These are phyloP conservation scores for Spea multiplicata DNA, from an alignment of 2,113 vertebrate species.

Conservation along the genomic window DNA sequence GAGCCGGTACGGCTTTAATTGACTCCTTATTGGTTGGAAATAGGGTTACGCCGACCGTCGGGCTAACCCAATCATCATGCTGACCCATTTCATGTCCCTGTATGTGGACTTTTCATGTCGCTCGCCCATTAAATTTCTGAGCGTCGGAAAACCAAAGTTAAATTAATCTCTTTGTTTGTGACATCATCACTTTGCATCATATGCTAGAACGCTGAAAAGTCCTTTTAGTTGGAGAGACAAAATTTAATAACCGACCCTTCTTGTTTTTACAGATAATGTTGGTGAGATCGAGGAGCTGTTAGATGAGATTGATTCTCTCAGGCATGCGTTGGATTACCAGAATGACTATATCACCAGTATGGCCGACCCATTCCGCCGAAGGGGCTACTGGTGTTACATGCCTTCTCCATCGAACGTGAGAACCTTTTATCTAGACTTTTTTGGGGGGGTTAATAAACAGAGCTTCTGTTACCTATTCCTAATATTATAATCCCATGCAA, in stretches of 20 bases:
- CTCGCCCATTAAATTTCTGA: too few relatives aligned
- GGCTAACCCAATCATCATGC: too few relatives aligned
- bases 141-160: too few relatives aligned
- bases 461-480: background rate
- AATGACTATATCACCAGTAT: constrained; percentile 63
- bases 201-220: too few relatives aligned
- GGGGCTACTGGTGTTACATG: constrained; percentile 69
- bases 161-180: too few relatives aligned
- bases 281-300: constrained; percentile 66
- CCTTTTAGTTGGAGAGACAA: background rate
- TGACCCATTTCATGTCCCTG: too few relatives aligned
- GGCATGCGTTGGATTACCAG: constrained; percentile 66
- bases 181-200: too few relatives aligned
- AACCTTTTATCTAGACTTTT: background rate
- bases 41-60: too few relatives aligned
- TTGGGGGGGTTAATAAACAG: background rate
- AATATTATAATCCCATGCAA: too few relatives aligned
- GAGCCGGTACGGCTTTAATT: constrained; percentile 59
- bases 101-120: too few relatives aligned
- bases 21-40: too few relatives aligned
- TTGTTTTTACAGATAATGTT: constrained; percentile 64
- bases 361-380: constrained; percentile 59
- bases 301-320: constrained; percentile 71
- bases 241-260: background rate
- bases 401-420: constrained; percentile 69